Base-by-base conservation (phyloP, 2,888 invertebrate genomes). In the Neocrepidodera transversa region DNA sequence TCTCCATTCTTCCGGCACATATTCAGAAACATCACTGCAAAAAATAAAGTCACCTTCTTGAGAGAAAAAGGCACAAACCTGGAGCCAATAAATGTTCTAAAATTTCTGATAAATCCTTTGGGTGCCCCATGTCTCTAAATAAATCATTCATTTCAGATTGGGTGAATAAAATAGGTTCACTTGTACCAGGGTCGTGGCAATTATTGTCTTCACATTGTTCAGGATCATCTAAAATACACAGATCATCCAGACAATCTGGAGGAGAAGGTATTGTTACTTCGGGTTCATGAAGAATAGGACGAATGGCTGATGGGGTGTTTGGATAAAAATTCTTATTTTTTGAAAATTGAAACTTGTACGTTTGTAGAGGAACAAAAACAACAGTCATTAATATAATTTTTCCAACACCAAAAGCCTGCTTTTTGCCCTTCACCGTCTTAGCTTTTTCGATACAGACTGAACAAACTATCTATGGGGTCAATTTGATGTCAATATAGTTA, bases 11-110 rank as follows among this genome's bases (percentile, higher is more conserved):
- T 45, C 35, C n/a, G 49, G 35, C 13, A 13, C 35, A 30, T 60
- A 42, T 36, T 38, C 36, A 26, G 17, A 13, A 45, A 49, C 47
- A 38, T 60, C 30, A 43, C 35, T 50, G 42, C 60, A 60, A 55
- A 28, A 60, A 1, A 55, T 43, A 5, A 60, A 35, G 20, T 53
- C 30, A 40, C 43, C 28, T 26, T 28, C 38, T 26, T 40, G 32
- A 28, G 45, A 38, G 32, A 59, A 59, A 42, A 32, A 43, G 11
- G 16, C n/a, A 30, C 2, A 23, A 35, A 43, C 30, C 43, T 1
- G 26, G 18, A 18, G 13, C 20, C 17, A 53, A 40, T 11, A 53
- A 14, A 43, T 53, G 14, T 42, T 42, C 13, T 13, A 30, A 42
- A 35, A 52, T n/a, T 20, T 42, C 42, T 36, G 42, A 26, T 13